Base-by-base conservation (phyloP, 2,888 invertebrate species). In the Metalampra italica region DNA sequence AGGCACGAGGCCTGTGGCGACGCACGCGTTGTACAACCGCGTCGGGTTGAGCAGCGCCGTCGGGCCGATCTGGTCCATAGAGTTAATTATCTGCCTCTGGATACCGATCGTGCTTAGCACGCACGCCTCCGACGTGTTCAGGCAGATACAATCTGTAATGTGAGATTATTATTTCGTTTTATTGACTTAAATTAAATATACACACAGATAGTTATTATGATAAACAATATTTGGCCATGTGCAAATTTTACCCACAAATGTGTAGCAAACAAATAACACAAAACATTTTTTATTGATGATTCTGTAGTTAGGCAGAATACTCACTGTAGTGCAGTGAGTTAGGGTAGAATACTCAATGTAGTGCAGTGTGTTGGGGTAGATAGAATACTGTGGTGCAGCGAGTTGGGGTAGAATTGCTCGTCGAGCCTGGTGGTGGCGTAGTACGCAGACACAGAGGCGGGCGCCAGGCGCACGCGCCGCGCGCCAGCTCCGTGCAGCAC, bases 331-430 rank as follows among this genome's bases (percentile, higher is more conserved):
- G 22, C 22, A 22, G 22, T 22, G 22, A 22, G 22, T 22, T 93
- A 0, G 97, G 5, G 22, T 22, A 22, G 22, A 22, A 22, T 22
- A 22, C 22, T 22, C 22, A 22, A 2, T 3, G 22, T 5, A 22
- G 22, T n/a, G n/a, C n/a, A n/a, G n/a, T n/a, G n/a, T n/a, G n/a
- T n/a, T n/a, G n/a, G n/a, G n/a, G n/a, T n/a, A n/a, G n/a, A n/a
- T n/a, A n/a, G n/a, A n/a, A n/a, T n/a, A 95, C 95, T 92, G 68
- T 96, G 94, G 44, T 94, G 92, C 53, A 97, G 75, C 0, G 97
- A 93, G 55, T 95, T 93, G 0, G 97, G 97, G 71, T 93, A 96
- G 76, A 94, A 96, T 70, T 97, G 94, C 66, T 96, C 96, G 68
- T 97, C 97, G 0, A 94, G 91, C 3, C 93, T 82, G 29, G 93